Conservation (phyloP, 2,888 invertebrate species). For the Luffia ferchaultella region DNA sequence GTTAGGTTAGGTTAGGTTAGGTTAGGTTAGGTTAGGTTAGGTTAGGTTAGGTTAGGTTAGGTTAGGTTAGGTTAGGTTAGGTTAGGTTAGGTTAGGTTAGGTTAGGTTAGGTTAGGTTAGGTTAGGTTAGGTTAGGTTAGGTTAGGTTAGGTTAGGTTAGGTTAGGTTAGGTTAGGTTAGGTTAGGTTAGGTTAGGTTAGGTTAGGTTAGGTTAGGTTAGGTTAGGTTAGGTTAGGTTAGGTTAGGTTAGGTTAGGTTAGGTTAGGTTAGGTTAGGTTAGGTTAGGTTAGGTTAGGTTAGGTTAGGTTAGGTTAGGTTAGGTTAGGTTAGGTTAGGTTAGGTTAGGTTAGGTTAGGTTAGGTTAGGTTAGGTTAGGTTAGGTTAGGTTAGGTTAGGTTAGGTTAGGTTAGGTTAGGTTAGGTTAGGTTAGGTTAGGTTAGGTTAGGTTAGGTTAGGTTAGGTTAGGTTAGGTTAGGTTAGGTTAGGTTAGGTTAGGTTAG, state of each 20-base stretch:
- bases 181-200: constrained; percentile 5
- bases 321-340: constrained; percentile 6
- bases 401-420: constrained; percentile 12
- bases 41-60: constrained; percentile 9
- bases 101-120: constrained; percentile 9
- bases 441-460: constrained; percentile 10
- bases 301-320: constrained; percentile 10
- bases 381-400: constrained; percentile 11
- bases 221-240: constrained; percentile 9
- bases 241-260: constrained; percentile 10
- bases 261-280: constrained; percentile 11
- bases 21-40: constrained; percentile 9
- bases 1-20: constrained; percentile 10
- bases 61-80: constrained; percentile 10
- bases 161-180: constrained; percentile 10
- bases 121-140: constrained; percentile 10
- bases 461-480: constrained; percentile 8
- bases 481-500: constrained; percentile 8
- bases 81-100: constrained; percentile 10
- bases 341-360: constrained; percentile 6
- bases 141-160: constrained; percentile 9
- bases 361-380: constrained; percentile 7
- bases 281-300: constrained; percentile 12
- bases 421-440: constrained; percentile 13
- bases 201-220: constrained; percentile 2